Conservation (phyloP, 2,113 vertebrate genomes). For the Phylloscopus whistleri region DNA sequence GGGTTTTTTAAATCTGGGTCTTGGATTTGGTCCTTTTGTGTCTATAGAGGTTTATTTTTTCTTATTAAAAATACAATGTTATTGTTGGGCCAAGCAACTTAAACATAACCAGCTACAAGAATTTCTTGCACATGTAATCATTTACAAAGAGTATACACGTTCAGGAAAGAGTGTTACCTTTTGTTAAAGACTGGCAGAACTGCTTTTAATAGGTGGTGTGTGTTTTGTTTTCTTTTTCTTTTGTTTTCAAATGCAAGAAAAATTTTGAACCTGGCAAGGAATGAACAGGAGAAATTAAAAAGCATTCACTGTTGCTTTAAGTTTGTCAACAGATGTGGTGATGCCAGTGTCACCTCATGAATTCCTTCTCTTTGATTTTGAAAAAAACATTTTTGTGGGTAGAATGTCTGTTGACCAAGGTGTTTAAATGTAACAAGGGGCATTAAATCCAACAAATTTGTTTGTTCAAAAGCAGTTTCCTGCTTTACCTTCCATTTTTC, state of each 20-base stretch:
- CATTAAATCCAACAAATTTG: neutral
- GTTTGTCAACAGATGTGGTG: neutral
- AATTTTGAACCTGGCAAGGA: neutral
- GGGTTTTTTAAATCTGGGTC: neutral
- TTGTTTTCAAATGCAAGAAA: neutral
- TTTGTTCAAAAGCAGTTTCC: neutral
- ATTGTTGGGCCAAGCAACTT: neutral
- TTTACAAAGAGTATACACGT: neutral
- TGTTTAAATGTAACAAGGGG: neutral
- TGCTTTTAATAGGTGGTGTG: neutral
- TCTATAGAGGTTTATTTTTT: neutral
- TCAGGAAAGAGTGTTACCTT: neutral
- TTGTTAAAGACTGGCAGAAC: neutral
- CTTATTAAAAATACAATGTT: neutral
- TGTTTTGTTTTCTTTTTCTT: neutral
- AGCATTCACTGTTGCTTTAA: neutral
- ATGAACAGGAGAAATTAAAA: neutral
- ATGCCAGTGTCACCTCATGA: neutral
- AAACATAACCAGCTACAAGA: neutral
- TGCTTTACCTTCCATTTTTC: neutral
- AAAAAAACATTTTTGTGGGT: neutral
- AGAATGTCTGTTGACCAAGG: neutral
- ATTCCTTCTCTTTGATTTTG: neutral
- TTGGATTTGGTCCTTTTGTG: neutral
- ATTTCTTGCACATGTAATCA: neutral